phyloP scores from a whole-genome alignment of 1,140 invertebrate genomes.

The Uloborus diversus region DNA sequence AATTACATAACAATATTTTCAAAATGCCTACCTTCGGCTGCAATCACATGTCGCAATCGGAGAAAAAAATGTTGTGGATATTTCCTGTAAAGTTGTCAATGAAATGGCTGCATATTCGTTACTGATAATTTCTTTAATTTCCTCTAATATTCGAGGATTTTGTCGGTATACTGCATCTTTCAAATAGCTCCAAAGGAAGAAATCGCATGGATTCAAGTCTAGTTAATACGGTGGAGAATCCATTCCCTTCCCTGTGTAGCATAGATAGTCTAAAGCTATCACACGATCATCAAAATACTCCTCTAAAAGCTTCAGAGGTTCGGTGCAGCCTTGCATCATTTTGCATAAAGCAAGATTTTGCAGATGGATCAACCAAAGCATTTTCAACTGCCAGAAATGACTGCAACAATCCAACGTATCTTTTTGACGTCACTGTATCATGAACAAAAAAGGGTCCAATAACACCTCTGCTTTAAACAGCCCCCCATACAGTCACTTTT shows the following conservation, averaged over 20 bases:
- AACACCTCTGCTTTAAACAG: constrained; percentile 63
- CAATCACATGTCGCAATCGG: no score
- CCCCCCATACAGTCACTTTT: constrained; percentile 63
- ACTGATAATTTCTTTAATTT: no score
- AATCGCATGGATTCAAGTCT: constrained; percentile 56
- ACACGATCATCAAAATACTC: background rate
- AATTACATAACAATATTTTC: no score
- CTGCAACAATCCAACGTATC: constrained; percentile 1
- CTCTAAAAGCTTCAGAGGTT: background rate
- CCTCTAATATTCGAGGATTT: background rate
- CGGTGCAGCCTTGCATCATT: background rate
- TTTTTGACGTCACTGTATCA: background rate
- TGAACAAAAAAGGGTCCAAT: constrained; percentile 61
- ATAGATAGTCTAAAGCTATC: background rate
- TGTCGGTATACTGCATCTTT: constrained; percentile 39
- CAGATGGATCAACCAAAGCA: background rate
- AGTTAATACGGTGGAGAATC: constrained; percentile 53
- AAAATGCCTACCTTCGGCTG: no score
- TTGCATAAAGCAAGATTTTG: constrained; percentile 19
- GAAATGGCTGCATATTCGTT: no score
- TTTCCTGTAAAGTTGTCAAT: no score
- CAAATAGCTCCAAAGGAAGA: constrained; percentile 56
- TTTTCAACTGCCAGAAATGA: background rate
- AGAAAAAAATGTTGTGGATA: no score
- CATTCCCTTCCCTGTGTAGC: background rate